phyloP scores from a whole-genome alignment of 2,888 invertebrate genomes.

The Corythucha ciliata region DNA sequence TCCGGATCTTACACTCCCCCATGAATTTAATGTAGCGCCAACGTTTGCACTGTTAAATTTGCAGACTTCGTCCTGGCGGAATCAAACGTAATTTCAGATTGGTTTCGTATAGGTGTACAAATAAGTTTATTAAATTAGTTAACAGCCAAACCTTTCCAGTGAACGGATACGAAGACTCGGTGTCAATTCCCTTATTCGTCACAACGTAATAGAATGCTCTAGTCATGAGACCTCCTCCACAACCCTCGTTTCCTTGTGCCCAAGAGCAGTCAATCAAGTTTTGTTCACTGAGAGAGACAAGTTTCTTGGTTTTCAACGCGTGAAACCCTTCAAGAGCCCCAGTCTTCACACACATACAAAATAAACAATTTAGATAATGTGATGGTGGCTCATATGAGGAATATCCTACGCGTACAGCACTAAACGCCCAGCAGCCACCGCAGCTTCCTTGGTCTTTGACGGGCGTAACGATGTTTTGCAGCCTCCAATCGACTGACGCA shows the following conservation, averaged over 20 bases:
- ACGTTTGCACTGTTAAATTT: slow-evolving; percentile 54
- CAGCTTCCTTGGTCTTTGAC: slow-evolving; percentile 79
- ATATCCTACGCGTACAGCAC: slow-evolving; percentile 66
- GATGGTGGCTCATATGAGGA: too few species aligned
- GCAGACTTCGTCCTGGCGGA: slow-evolving; percentile 18
- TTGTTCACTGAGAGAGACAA: slow-evolving; percentile 48
- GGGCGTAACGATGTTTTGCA: slow-evolving; percentile 71
- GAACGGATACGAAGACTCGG: slow-evolving; percentile 49
- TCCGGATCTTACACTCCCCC: slow-evolving; percentile 60
- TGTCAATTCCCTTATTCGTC: slow-evolving; percentile 50
- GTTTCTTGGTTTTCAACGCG: slow-evolving; percentile 44
- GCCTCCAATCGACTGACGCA: slow-evolving; percentile 68
- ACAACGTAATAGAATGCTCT: slow-evolving; percentile 45
- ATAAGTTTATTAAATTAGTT: too few species aligned
- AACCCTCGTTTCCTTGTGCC: slow-evolving; percentile 47
- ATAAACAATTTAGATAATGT: too few species aligned
- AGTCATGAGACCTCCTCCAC: slow-evolving; percentile 48
- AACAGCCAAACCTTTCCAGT: slow-evolving; percentile 25
- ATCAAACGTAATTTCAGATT: not conserved
- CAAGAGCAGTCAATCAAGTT: slow-evolving; percentile 49
- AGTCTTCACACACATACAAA: too few species aligned
- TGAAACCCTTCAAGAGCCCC: slow-evolving; percentile 50
- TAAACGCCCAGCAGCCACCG: slow-evolving; percentile 81
- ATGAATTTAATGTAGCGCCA: slow-evolving; percentile 75
- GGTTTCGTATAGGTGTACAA: too few species aligned